phyloP scores from a whole-genome alignment of 2,797 vertebrate species.

The Tangara arthus region DNA sequence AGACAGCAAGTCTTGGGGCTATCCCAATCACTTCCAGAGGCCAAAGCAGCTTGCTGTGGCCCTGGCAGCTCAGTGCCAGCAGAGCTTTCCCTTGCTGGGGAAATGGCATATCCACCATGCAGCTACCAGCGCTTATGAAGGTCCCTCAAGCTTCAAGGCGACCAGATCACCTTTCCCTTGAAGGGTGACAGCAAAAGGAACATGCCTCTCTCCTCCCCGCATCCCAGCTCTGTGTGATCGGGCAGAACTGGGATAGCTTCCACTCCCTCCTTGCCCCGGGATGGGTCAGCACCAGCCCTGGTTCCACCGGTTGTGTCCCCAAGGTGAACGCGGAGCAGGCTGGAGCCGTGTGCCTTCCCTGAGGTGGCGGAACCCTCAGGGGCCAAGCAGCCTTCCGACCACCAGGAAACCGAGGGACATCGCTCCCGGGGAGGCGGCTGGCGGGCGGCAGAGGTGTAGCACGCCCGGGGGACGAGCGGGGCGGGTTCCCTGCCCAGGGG shows the following conservation, averaged over 20 bases:
- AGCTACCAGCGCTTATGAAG: not conserved
- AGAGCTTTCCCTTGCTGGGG: not conserved
- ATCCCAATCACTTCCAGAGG: not conserved
- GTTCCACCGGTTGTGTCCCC: not conserved
- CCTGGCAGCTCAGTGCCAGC: not conserved
- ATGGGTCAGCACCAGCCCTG: too few species aligned
- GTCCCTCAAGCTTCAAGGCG: not conserved
- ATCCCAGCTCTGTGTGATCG: too few species aligned
- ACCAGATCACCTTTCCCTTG: not conserved
- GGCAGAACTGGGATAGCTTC: not conserved
- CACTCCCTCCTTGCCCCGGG: not conserved
- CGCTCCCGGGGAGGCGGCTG: not conserved
- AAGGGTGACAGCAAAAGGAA: not conserved
- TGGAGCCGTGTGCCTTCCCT: not conserved
- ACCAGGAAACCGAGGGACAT: fast-evolving
- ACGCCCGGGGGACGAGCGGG: fast-evolving
- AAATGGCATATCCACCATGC: not conserved
- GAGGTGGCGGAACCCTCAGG: not conserved
- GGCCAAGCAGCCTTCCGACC: not conserved
- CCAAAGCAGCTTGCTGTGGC: not conserved
- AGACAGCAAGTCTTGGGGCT: not conserved
- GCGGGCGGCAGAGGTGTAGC: fast-evolving
- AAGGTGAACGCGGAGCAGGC: not conserved
- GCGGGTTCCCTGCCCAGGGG: fast-evolving
- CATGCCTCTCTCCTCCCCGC: not conserved